Conservation (phyloP, 1,140 invertebrate species). For the Bombus vancouverensis region DNA sequence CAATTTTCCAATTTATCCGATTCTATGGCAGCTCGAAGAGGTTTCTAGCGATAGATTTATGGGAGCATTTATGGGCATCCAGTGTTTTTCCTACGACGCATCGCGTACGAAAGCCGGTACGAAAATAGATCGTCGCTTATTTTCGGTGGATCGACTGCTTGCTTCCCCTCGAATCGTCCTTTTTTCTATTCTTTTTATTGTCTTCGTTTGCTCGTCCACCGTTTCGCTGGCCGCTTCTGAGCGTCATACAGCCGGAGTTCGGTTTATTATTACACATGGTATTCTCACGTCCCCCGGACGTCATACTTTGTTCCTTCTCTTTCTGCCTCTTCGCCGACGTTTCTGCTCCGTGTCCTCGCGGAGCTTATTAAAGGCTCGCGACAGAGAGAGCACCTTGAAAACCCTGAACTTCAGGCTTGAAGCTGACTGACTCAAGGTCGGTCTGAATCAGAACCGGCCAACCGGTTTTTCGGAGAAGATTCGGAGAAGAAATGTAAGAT, state of each 20-base stretch:
- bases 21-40: background rate
- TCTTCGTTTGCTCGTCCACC: conserved; percentile 26
- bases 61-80: background rate
- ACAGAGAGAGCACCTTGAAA: conserved; percentile 55
- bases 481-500: conserved; percentile 63
- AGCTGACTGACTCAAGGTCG: conserved; percentile 65
- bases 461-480: conserved; percentile 67
- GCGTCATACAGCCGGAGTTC: conserved; percentile 20
- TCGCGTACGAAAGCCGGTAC: conserved; percentile 32
- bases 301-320: conserved; percentile 17
- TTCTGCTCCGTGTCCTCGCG: conserved; percentile 33
- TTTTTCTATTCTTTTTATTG: conserved; percentile 38
- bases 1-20: background rate
- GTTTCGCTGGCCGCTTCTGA: conserved; percentile 23
- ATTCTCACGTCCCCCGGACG: conserved; percentile 26
- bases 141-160: conserved; percentile 52
- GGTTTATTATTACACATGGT: conserved; percentile 65
- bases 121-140: conserved; percentile 65
- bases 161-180: conserved; percentile 17
- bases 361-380: conserved; percentile 58
- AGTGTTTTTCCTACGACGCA: conserved; percentile 38
- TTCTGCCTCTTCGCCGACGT: background rate
- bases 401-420: conserved; percentile 66
- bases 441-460: conserved; percentile 60
- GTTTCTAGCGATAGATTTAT: background rate